phyloP scores from a whole-genome alignment of 23 tunicate species.

The Styela clava region DNA sequence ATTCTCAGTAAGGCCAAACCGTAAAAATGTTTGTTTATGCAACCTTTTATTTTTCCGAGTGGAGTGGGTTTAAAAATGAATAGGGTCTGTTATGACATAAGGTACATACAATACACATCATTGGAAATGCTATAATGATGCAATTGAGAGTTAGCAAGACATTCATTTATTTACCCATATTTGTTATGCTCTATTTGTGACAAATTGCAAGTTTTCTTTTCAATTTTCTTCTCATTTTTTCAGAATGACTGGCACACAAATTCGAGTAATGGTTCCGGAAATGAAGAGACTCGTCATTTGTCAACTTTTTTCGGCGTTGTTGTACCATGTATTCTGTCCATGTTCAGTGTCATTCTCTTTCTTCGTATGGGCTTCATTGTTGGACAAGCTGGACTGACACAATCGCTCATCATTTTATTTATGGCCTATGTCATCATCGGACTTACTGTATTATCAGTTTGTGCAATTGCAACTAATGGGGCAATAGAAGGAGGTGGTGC shows the following conservation, averaged over 20 bases:
- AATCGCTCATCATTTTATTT: constrained; percentile 59
- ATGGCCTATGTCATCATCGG: constrained; percentile 84
- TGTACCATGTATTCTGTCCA: constrained; percentile 97
- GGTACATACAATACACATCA: too few relatives aligned
- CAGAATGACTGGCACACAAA: not conserved
- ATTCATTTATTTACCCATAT: too few relatives aligned
- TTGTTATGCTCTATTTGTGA: too few relatives aligned
- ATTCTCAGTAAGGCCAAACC: too few relatives aligned
- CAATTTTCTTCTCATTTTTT: too few relatives aligned
- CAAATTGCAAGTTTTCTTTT: too few relatives aligned
- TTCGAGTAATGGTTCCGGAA: not conserved
- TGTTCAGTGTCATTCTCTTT: constrained; percentile 97
- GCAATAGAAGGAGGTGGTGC: constrained; percentile 99
- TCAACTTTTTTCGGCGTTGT: constrained; percentile 98
- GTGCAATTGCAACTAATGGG: constrained; percentile 99
- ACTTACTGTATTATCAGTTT: constrained; percentile 85
- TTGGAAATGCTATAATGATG: too few relatives aligned
- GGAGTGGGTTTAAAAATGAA: too few relatives aligned
- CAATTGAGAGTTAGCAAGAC: too few relatives aligned
- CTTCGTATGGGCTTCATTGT: constrained; percentile 99
- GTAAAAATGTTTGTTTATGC: too few relatives aligned
- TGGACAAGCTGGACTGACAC: constrained; percentile 92
- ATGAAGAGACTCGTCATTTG: constrained; percentile 35
- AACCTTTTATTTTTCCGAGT: too few relatives aligned
- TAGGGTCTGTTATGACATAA: too few relatives aligned